Evolutionary conservation across 2,888 invertebrate genomes (phyloP).

Genomic region (Sesia apiformis): DNA sequence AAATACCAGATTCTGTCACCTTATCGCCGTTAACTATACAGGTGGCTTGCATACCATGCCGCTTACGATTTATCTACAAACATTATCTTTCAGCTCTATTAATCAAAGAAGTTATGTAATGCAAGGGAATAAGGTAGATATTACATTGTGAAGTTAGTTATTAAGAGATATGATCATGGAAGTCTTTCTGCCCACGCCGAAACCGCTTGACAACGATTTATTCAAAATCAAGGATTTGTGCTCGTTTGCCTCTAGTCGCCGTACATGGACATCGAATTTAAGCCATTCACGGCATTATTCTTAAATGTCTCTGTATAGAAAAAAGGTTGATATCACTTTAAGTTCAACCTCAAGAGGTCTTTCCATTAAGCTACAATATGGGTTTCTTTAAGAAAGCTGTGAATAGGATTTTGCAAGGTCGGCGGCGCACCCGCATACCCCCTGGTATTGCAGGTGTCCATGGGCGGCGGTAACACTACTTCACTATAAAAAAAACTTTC

Average conservation of each 20-base stretch:
- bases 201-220: slow-evolving; percentile 50
- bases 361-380: too few relatives aligned
- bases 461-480: too few relatives aligned
- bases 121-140: slow-evolving; percentile 35
- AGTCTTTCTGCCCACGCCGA: slow-evolving; percentile 55
- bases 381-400: too few relatives aligned
- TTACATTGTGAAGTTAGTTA: slow-evolving; percentile 23
- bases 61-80: slow-evolving; percentile 33
- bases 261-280: slow-evolving; percentile 11
- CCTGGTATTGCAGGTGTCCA: too few relatives aligned
- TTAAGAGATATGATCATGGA: slow-evolving; percentile 24
- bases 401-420: too few relatives aligned
- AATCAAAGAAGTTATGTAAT: slow-evolving; percentile 21
- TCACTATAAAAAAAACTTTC: too few relatives aligned
- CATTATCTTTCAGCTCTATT: slow-evolving; percentile 22
- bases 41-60: slow-evolving; percentile 52
- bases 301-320: neutral
- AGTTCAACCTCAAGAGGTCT: too few relatives aligned
- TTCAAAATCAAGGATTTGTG: slow-evolving; percentile 61
- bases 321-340: too few relatives aligned
- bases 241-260: slow-evolving; percentile 27
- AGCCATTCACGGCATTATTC: slow-evolving; percentile 13
- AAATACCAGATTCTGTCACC: slow-evolving; percentile 27
- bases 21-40: slow-evolving; percentile 38
- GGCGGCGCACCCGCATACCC: too few relatives aligned